These are phyloP conservation scores for Chaetophractus vellerosus DNA, from an alignment of 2,797 vertebrate species.

Conservation along the genomic window DNA sequence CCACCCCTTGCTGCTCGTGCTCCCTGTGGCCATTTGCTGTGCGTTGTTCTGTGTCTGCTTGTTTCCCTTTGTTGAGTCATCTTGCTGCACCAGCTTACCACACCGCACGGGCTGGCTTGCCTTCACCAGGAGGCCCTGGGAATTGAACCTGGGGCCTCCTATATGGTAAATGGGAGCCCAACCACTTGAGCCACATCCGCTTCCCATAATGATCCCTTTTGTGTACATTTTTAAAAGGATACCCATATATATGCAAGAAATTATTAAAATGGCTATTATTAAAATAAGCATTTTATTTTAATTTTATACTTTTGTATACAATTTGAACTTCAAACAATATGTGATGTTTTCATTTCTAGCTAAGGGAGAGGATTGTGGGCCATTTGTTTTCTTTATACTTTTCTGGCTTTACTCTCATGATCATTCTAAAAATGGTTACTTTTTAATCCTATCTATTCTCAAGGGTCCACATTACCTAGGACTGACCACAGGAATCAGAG, in stretches of 20 bases:
- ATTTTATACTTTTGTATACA: not conserved
- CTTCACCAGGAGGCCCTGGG: too few relatives aligned
- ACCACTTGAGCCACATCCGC: too few relatives aligned
- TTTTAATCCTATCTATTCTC: not conserved
- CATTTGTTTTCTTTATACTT: conserved; percentile 8
- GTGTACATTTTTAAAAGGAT: not conserved
- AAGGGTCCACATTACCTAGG: not conserved
- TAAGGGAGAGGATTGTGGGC: not conserved
- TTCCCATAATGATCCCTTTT: not conserved
- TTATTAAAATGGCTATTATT: conserved; percentile 41
- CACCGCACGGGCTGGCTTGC: too few relatives aligned
- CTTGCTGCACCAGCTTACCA: too few relatives aligned
- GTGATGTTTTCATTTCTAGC: not conserved
- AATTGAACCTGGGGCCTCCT: too few relatives aligned
- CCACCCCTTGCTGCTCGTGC: too few relatives aligned
- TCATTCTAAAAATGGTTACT: conserved; percentile 3
- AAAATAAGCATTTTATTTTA: not conserved
- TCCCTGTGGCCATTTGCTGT: too few relatives aligned
- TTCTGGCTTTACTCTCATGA: conserved; percentile 21
- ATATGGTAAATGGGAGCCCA: too few relatives aligned
- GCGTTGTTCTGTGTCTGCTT: too few relatives aligned
- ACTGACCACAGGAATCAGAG: not conserved
- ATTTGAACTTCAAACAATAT: not conserved
- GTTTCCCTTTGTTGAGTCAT: too few relatives aligned
- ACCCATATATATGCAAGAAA: not conserved